Evolutionary conservation across 2,888 invertebrate genomes (phyloP), one percentile per base, ranked within the genome.

Genomic region (Acleris emargana): DNA sequence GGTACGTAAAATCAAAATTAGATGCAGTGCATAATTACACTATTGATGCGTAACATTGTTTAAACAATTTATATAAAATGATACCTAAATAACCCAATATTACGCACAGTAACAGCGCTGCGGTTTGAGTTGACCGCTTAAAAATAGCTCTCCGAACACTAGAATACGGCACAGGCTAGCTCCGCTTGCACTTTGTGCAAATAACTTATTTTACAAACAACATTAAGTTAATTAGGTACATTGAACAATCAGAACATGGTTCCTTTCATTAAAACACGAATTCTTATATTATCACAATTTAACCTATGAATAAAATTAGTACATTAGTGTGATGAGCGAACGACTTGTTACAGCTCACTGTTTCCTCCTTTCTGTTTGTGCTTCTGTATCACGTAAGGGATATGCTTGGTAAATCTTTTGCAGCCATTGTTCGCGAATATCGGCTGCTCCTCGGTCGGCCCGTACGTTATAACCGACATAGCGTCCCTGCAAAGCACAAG

Each of bases 381-480:
- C 71, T 91, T 93, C 68, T 89, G 81, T 87, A 92, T 84, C 45
- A 92, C 77, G 71, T 89, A 92, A 47, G 92, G 95, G 67, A 96
- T 95, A 91, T 97, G 97, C 79, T 96, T 95, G 67, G 95, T 95
- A 47, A 99, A 94, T 73, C 97, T 93, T 86, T 99, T 99, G 86
- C 99, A 99, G 3, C 99, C 99, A 60, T 96, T 95, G 71, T 94
- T 95, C 3, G 98, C 96, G 84, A 96, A 99, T 62, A 97, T 85
- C 1, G 93, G 90, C 76, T 95, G 93, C n/a, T 94, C 90, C 66
- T 95, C 95, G 3, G 96, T 96, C 0, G 97, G 97, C 32, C 96
- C 96, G 84, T 95, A 97, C 32, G 94, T 94, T 61, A 97, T 89
- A 67, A 94, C 93, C 62, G 95, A 93, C 69, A 96, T 84, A 11